phyloP scores from a whole-genome alignment of 2,888 invertebrate genomes.

The Thera britannica region DNA sequence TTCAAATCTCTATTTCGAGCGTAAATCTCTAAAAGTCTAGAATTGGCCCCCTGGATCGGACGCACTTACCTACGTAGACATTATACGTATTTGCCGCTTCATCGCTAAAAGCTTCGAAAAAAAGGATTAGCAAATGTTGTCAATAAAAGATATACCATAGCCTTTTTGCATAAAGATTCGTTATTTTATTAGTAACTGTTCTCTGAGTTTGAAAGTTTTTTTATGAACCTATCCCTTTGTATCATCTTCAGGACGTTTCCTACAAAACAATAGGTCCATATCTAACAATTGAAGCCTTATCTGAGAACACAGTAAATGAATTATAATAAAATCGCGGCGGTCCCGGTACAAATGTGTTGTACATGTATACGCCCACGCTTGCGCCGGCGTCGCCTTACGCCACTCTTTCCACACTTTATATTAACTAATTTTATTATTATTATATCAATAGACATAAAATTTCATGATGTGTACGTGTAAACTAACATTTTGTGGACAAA shows the following conservation, averaged over 20 bases:
- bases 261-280: slow-evolving; percentile 46
- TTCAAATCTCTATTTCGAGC: too few species aligned
- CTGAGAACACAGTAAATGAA: slow-evolving; percentile 76
- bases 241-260: slow-evolving; percentile 20
- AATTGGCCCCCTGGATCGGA: too few species aligned
- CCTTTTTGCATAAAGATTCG: too few species aligned
- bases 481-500: slow-evolving; percentile 34
- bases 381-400: slow-evolving; percentile 39
- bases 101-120: background rate
- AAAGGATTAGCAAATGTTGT: too few species aligned
- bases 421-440: slow-evolving; percentile 45
- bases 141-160: too few species aligned
- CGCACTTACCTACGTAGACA: too few species aligned
- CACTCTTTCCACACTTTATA: slow-evolving; percentile 47
- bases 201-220: too few species aligned
- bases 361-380: slow-evolving; percentile 72
- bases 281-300: slow-evolving; percentile 53
- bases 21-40: too few species aligned
- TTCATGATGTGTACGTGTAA: slow-evolving; percentile 29
- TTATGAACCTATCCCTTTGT: background rate
- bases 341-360: slow-evolving; percentile 76
- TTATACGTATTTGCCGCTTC: background rate
- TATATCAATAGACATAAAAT: slow-evolving; percentile 28
- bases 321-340: slow-evolving; percentile 78
- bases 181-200: too few species aligned